phyloP scores from a whole-genome alignment of 1,140 invertebrate species.

The Pectinophora gossypiella region DNA sequence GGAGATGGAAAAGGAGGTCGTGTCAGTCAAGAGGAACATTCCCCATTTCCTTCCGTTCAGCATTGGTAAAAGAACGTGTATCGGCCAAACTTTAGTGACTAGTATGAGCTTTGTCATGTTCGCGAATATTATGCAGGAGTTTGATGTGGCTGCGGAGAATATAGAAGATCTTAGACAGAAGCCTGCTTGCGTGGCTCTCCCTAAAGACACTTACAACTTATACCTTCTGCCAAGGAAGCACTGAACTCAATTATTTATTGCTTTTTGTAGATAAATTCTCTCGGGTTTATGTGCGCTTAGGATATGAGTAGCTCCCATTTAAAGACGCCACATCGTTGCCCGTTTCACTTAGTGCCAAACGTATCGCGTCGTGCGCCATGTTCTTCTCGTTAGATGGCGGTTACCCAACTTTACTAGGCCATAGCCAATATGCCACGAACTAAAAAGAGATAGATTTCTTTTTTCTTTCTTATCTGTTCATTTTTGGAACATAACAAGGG shows the following conservation, averaged over 20 bases:
- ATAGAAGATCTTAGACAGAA: slow-evolving; percentile 75
- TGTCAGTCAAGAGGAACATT: slow-evolving; percentile 71
- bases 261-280: not conserved
- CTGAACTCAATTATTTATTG: slow-evolving; percentile 17
- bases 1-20: slow-evolving; percentile 50
- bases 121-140: slow-evolving; percentile 84
- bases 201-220: slow-evolving; percentile 79
- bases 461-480: not conserved
- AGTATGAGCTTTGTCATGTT: slow-evolving; percentile 84
- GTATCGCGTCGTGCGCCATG: not conserved
- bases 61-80: slow-evolving; percentile 89
- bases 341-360: too few relatives aligned
- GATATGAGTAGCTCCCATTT: not conserved
- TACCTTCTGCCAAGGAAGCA: slow-evolving; percentile 75
- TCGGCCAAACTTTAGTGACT: slow-evolving; percentile 90
- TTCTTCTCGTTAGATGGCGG: not conserved
- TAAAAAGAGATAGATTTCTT: too few relatives aligned
- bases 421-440: too few relatives aligned
- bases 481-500: too few relatives aligned
- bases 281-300: not conserved
- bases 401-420: not conserved
- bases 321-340: not conserved
- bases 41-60: slow-evolving; percentile 91
- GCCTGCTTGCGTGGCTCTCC: slow-evolving; percentile 82
- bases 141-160: slow-evolving; percentile 78